phyloP scores from a whole-genome alignment of 2,113 vertebrate genomes.

The Daubentonia madagascariensis region DNA sequence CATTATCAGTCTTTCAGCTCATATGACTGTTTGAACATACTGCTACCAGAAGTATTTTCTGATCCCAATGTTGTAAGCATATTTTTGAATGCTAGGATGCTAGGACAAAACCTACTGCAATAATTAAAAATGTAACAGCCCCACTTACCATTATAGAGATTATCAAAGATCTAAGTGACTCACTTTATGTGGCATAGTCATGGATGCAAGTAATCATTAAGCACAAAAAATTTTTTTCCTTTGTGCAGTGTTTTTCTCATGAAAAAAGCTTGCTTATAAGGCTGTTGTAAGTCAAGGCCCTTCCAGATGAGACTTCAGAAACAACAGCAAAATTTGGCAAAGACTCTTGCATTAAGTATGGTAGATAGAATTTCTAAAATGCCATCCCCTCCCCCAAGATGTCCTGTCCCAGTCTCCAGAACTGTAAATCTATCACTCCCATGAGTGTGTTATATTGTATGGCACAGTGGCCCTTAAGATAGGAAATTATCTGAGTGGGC shows the following conservation, averaged over 20 bases:
- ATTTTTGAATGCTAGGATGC: background rate
- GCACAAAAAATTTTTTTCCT: background rate
- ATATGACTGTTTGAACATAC: background rate
- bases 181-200: background rate
- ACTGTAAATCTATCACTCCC: background rate
- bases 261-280: no score
- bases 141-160: background rate
- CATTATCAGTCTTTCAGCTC: background rate
- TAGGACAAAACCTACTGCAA: background rate
- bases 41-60: background rate
- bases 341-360: background rate
- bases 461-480: background rate
- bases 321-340: background rate
- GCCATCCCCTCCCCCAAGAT: background rate
- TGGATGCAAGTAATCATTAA: background rate
- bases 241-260: background rate
- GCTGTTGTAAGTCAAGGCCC: no score
- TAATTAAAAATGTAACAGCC: no score
- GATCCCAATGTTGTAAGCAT: background rate
- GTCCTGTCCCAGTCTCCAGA: background rate
- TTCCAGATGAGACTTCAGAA: no score
- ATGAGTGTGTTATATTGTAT: background rate
- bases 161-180: background rate
- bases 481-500: background rate
- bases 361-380: background rate